Conservation (phyloP, 2,113 vertebrate genomes). For the Chitala chitala region DNA sequence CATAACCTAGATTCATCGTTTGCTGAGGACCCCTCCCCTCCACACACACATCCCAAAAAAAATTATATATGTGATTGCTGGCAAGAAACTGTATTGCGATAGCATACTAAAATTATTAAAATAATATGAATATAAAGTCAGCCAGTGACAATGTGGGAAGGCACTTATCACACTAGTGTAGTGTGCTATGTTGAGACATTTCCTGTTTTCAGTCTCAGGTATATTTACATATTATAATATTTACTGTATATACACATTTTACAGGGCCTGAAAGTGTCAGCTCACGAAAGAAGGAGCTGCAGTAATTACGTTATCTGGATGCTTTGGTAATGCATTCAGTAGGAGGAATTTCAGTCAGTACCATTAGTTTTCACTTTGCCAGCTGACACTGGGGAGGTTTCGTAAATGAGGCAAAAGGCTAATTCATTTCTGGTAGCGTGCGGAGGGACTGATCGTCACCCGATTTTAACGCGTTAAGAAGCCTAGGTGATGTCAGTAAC, state of each 20-base stretch:
- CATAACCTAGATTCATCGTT: too few relatives aligned
- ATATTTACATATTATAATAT: background rate
- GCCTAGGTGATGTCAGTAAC: too few relatives aligned
- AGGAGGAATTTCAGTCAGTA: background rate
- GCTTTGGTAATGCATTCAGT: too few relatives aligned
- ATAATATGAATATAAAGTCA: background rate
- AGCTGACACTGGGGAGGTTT: background rate
- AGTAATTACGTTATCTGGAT: background rate
- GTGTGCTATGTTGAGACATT: background rate
- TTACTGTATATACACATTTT: background rate
- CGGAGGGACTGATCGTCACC: too few relatives aligned
- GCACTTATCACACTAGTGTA: background rate
- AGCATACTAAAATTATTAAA: background rate
- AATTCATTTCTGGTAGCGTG: too few relatives aligned
- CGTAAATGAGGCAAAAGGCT: background rate
- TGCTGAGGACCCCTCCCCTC: too few relatives aligned
- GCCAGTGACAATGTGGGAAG: background rate
- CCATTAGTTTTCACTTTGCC: background rate
- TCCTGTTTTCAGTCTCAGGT: constrained; percentile 6
- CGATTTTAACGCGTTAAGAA: too few relatives aligned
- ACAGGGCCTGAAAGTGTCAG: background rate
- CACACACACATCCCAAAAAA: too few relatives aligned
- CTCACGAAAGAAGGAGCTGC: background rate
- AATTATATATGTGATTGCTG: too few relatives aligned
- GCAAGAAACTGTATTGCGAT: background rate